Percentiles rank a stretch among this genome's conserved stretches.
Conservation (phyloP, 1,140 invertebrate species). For the Odontomachus brunneus region DNA sequence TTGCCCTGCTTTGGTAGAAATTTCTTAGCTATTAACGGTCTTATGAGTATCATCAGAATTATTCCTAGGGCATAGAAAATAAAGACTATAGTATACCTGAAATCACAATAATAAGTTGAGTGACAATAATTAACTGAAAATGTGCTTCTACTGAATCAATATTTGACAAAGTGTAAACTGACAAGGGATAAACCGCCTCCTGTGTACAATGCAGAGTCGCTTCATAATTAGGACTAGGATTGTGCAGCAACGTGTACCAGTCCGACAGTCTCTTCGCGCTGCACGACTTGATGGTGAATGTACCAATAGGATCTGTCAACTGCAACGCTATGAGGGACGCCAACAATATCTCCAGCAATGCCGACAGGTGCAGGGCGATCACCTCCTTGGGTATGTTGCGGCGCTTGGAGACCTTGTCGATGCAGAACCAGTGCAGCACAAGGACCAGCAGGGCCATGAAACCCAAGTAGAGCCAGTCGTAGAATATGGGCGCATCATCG, state of each 20-base stretch:
- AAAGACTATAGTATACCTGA: constrained; percentile 97
- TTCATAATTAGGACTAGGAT: constrained; percentile 97
- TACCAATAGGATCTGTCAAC: constrained; percentile 91
- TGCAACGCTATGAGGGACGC: constrained; percentile 92
- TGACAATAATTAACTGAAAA: too few relatives aligned
- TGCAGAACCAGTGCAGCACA: constrained; percentile 96
- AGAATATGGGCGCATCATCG: constrained; percentile 91
- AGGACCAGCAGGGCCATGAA: constrained; percentile 96
- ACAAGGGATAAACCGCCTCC: constrained; percentile 98
- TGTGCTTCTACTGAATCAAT: too few relatives aligned
- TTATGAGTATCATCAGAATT: constrained; percentile 91
- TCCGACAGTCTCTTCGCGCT: constrained; percentile 92
- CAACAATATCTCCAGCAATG: constrained; percentile 91
- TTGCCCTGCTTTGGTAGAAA: constrained; percentile 89
- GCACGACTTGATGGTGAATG: constrained; percentile 91
- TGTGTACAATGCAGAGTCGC: constrained; percentile 96
- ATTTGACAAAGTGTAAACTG: constrained; percentile 83
- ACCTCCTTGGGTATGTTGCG: constrained; percentile 91
- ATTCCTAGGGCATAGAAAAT: constrained; percentile 95
- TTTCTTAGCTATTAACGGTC: constrained; percentile 89
- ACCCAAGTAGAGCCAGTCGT: constrained; percentile 97
- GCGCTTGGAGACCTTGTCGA: constrained; percentile 92
- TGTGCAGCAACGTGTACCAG: constrained; percentile 98
- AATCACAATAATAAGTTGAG: too few relatives aligned
- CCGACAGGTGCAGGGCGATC: constrained; percentile 90